Conservation (phyloP, 1,140 invertebrate species). For the Zaprionus kolodkinae region DNA sequence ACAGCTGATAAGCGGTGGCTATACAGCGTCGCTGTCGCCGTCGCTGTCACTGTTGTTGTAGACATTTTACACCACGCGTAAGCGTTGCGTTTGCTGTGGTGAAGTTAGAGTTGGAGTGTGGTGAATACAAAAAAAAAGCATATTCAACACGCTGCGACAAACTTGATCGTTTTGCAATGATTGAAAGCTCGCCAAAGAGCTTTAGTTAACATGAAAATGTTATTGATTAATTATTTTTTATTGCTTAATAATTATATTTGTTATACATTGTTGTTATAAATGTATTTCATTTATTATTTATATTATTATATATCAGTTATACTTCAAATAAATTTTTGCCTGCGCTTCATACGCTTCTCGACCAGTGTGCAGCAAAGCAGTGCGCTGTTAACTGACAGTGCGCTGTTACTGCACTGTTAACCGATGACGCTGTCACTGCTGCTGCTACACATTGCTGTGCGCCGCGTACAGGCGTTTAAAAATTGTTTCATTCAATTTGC, state of each 20-base stretch:
- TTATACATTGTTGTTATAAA: not conserved
- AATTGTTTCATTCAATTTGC: slow-evolving; percentile 52
- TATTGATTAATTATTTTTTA: not conserved
- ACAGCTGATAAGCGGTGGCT: slow-evolving; percentile 38
- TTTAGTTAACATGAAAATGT: too few species aligned
- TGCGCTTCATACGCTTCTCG: too few species aligned
- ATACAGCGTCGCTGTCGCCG: too few species aligned
- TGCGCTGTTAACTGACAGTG: slow-evolving; percentile 28
- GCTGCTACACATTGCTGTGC: slow-evolving; percentile 37
- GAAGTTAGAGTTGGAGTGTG: not conserved
- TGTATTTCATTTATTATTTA: not conserved
- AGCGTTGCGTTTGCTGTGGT: not conserved
- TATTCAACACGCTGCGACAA: not conserved
- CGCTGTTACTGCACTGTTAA: not conserved
- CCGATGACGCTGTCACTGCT: not conserved
- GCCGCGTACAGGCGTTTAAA: slow-evolving; percentile 51
- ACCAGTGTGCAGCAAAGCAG: slow-evolving; percentile 31
- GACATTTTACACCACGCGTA: not conserved
- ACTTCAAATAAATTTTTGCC: not conserved
- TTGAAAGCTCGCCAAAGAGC: too few species aligned
- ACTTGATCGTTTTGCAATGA: not conserved
- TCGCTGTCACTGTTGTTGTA: not conserved
- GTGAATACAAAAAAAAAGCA: not conserved
- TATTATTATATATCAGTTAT: not conserved
- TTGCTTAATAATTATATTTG: not conserved